Base-by-base conservation (phyloP, 1,140 invertebrate species). In the Lucilia cuprina region DNA sequence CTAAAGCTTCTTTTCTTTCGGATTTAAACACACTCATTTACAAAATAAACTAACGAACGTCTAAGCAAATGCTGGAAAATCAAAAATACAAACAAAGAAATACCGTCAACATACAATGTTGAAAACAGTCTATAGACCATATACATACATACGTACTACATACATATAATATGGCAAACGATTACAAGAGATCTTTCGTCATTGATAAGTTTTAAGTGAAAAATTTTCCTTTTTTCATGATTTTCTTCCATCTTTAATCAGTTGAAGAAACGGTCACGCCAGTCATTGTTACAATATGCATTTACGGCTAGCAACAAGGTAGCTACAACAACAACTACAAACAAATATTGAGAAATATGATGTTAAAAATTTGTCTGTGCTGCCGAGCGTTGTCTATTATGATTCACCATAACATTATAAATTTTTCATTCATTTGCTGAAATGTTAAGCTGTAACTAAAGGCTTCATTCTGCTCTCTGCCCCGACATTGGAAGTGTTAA, bases 171-270 rank as follows among this genome's bases (percentile, higher is more conserved):
- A 19, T 9, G 35, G 85, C 86, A 82, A 84, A 83, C 49, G 55
- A 82, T 70, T 85, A 86, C 83, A 77, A 83, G 75, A 83, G 86
- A 85, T 85, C 75, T 86, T 83, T 25, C 25, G 55, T 60, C 35
- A 41, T 7, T 83, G 85, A 86, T 85, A 82, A 87, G 50, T 55
- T 55, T 41, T 55, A 55, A 55, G 88, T 89, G 87, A 89, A 88
- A 89, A 88, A 89, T 88, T 89, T 89, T 78, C 30, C 19, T 75
- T 35, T 75, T 30, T 35, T 78, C 12, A 9, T n/a, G 10, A 9
- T 55, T 70, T 19, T 70, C 65, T 70, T 70, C n/a, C 7, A 70
- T 70, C 12, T 70, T 70, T 70, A 70, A 70, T 70, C 65, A 25
- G 19, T 70, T 70, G n/a, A 5, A 70, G n/a, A 70, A 70, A 70